phyloP scores from a whole-genome alignment of 2,113 vertebrate species.

The Petrocephalus zakoni region DNA sequence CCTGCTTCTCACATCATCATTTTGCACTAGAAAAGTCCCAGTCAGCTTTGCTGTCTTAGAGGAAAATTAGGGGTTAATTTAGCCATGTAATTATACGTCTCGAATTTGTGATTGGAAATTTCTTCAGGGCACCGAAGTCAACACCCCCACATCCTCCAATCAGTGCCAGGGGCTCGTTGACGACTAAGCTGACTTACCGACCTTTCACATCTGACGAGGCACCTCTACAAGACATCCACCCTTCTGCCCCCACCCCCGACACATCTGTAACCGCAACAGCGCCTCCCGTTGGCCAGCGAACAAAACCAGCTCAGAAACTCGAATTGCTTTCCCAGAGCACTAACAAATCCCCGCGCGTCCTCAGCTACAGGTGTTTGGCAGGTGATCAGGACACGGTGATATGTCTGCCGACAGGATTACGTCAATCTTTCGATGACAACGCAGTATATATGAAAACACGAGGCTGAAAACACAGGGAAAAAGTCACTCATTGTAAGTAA shows the following conservation, averaged over 20 bases:
- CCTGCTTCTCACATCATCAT: not conserved
- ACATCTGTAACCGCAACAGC: not conserved
- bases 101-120: not conserved
- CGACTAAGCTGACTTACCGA: not conserved
- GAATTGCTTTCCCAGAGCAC: not conserved
- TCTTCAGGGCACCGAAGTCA: not conserved
- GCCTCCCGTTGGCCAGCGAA: not conserved
- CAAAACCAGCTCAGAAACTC: not conserved
- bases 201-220: not conserved
- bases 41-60: not conserved
- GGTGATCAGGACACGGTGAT: not conserved
- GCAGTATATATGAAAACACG: not conserved
- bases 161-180: not conserved
- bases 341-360: not conserved
- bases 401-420: not conserved
- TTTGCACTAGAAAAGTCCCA: not conserved
- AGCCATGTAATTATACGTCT: not conserved
- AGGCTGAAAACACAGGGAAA: not conserved
- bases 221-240: not conserved
- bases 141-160: not conserved
- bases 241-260: not conserved
- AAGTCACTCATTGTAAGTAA: constrained; percentile 1
- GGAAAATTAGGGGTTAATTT: constrained; percentile 1
- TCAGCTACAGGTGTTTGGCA: not conserved
- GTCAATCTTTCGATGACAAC: not conserved